phyloP scores from a whole-genome alignment of 2,113 vertebrate species.

The Beaufortia kweichowensis region DNA sequence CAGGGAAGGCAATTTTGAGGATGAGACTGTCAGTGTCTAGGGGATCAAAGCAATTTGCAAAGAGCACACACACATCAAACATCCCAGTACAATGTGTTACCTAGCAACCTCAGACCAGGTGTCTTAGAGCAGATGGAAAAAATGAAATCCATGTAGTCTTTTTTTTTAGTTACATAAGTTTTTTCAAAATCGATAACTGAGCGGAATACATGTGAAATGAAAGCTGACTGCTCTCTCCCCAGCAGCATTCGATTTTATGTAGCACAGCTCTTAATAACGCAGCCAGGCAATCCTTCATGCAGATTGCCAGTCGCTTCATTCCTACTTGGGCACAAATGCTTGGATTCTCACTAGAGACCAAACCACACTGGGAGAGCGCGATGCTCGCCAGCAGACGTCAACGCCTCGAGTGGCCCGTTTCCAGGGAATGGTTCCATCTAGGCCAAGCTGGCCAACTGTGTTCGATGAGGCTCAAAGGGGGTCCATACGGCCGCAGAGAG shows the following conservation, averaged over 20 bases:
- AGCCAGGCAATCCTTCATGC: conserved; percentile 50
- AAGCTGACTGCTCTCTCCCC: conserved; percentile 33
- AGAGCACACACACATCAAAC: conserved; percentile 71
- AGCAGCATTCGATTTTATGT: conserved; percentile 53
- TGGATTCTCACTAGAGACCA: conserved; percentile 13
- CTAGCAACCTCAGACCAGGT: conserved; percentile 77
- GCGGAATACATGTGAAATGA: conserved; percentile 48
- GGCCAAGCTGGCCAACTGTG: conserved; percentile 31
- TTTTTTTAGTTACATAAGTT: conserved; percentile 70
- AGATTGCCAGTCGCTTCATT: conserved; percentile 17
- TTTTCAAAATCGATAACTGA: conserved; percentile 57
- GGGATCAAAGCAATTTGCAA: conserved; percentile 76
- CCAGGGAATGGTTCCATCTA: conserved; percentile 12
- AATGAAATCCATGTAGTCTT: conserved; percentile 61
- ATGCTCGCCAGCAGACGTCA: conserved; percentile 3
- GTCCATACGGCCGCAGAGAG: conserved; percentile 48
- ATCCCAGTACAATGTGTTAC: conserved; percentile 68
- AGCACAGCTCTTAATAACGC: conserved; percentile 60
- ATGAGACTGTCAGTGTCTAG: conserved; percentile 65
- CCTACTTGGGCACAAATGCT: conserved; percentile 26
- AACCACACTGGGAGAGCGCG: neutral
- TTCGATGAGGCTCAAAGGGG: conserved; percentile 4
- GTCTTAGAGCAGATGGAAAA: conserved; percentile 63
- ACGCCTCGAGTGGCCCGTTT: conserved; percentile 42
- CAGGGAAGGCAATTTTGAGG: conserved; percentile 63